These are phyloP conservation scores for Trissoscelio sp. DNA, from an alignment of 2,888 invertebrate species.

Conservation along the genomic window DNA sequence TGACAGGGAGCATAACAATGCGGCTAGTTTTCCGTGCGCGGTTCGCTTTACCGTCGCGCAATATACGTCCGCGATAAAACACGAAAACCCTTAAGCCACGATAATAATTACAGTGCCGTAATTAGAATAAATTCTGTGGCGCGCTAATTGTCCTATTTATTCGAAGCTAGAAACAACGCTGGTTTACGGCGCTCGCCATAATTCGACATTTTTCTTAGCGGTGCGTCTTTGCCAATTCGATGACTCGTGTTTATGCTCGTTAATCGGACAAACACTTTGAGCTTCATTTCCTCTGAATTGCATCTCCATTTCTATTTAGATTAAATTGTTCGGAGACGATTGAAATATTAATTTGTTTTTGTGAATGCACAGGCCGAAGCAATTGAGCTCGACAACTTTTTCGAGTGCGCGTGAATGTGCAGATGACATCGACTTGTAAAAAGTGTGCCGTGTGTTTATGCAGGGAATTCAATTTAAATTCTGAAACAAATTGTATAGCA, in stretches of 20 bases:
- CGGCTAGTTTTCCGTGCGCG: constrained; percentile 75
- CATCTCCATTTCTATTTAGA: constrained; percentile 1
- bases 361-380: constrained; percentile 2
- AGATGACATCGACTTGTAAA: constrained; percentile 26
- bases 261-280: neutral
- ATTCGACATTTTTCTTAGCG: no score
- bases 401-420: constrained; percentile 6
- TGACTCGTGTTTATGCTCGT: neutral
- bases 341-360: constrained; percentile 40
- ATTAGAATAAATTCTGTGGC: constrained; percentile 78
- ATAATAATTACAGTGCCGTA: constrained; percentile 78
- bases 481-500: constrained; percentile 34
- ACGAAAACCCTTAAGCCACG: constrained; percentile 74
- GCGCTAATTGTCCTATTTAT: constrained; percentile 79
- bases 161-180: constrained; percentile 60
- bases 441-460: constrained; percentile 29
- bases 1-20: constrained; percentile 76
- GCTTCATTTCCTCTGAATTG: neutral
- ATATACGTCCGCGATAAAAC: constrained; percentile 62
- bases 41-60: constrained; percentile 58
- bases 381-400: constrained; percentile 26
- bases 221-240: no score
- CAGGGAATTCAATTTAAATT: constrained; percentile 44
- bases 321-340: constrained; percentile 11
- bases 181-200: constrained; percentile 33